Percentiles rank a stretch among this genome's conserved stretches.
Conservation (phyloP, 1,140 invertebrate genomes). For the Bombus terrestris region DNA sequence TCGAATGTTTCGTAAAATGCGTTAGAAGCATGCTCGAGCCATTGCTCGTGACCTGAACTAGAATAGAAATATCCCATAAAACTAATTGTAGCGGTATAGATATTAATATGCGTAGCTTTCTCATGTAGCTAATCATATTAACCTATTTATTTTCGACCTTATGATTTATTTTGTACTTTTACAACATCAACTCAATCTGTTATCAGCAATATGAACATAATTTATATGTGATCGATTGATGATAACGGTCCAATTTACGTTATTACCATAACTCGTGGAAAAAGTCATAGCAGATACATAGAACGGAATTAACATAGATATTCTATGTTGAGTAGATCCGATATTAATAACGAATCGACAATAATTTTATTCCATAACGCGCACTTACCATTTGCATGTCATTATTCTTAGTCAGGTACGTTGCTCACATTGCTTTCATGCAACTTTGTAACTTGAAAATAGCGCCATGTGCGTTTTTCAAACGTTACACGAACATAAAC, state of each 20-base stretch:
- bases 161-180: background rate
- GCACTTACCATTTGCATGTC: background rate
- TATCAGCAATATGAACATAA: background rate
- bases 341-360: slow-evolving; percentile 4
- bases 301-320: background rate
- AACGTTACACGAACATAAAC: background rate
- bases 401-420: background rate
- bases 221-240: background rate
- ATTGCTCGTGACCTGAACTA: too few relatives aligned
- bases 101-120: slow-evolving; percentile 1
- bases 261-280: background rate
- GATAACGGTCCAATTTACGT: slow-evolving; percentile 11
- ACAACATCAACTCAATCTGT: background rate
- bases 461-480: background rate
- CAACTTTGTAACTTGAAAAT: background rate
- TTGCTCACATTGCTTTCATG: background rate
- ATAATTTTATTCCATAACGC: background rate
- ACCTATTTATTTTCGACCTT: background rate
- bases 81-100: slow-evolving; percentile 4
- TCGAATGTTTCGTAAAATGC: slow-evolving; percentile 22
- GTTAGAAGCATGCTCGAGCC: background rate
- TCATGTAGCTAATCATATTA: background rate
- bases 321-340: background rate
- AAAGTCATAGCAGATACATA: background rate
- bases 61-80: background rate